Evolutionary conservation across 2,113 vertebrate genomes (phyloP).

Genomic region (Clarias magur): DNA sequence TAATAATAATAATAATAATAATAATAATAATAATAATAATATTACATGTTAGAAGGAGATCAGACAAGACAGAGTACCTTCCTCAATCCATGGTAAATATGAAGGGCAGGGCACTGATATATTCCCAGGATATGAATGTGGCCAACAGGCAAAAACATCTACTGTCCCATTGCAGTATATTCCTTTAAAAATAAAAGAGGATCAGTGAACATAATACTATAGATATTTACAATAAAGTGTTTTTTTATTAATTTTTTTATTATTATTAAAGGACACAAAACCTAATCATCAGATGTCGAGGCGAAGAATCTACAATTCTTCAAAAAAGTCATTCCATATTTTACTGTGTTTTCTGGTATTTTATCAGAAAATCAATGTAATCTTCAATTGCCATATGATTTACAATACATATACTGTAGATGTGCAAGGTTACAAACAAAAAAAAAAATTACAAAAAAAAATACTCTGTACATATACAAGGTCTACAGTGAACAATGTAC

Average conservation of each 20-base stretch:
- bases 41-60: neutral
- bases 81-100: conserved; percentile 82
- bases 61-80: conserved; percentile 69
- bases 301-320: neutral
- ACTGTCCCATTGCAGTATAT: conserved; percentile 85
- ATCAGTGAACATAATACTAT: neutral
- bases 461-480: neutral
- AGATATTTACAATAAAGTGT: neutral
- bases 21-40: too few species aligned
- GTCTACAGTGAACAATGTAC: neutral
- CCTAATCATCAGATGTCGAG: neutral
- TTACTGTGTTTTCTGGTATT: neutral
- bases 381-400: neutral
- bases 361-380: neutral
- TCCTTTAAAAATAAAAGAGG: conserved; percentile 66
- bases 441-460: too few species aligned
- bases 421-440: neutral
- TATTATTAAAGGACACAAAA: neutral
- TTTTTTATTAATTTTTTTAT: too few species aligned
- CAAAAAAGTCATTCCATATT: neutral
- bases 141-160: conserved; percentile 89
- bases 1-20: too few species aligned
- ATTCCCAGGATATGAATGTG: conserved; percentile 86
- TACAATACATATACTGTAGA: neutral
- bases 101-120: conserved; percentile 89